These are phyloP conservation scores for Lophotis ruficrista DNA, from an alignment of 2,113 vertebrate genomes.

Conservation along the genomic window DNA sequence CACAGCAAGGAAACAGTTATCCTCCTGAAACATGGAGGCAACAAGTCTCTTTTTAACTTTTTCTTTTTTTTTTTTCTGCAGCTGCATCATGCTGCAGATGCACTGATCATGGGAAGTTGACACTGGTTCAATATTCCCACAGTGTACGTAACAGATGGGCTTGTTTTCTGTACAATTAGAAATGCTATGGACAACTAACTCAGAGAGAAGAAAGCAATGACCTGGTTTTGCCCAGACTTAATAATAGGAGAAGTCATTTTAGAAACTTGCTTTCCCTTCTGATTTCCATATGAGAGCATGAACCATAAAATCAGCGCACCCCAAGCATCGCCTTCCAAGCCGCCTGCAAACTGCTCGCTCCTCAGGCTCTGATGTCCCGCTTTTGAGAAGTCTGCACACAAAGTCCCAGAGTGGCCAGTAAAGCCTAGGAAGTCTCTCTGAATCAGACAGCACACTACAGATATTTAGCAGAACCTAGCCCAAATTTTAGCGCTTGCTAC, in stretches of 20 bases:
- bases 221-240: background rate
- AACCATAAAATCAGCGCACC: background rate
- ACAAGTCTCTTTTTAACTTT: background rate
- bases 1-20: background rate
- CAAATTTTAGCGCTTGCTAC: background rate
- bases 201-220: background rate
- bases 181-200: background rate
- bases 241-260: background rate
- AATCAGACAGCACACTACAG: background rate
- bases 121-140: background rate
- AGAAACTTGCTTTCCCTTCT: background rate
- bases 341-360: background rate
- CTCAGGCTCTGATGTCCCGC: background rate
- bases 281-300: background rate
- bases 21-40: accelerated
- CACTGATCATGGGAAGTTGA: accelerated
- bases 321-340: background rate
- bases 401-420: background rate
- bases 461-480: background rate
- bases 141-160: accelerated
- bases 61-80: background rate
- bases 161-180: background rate
- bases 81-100: background rate
- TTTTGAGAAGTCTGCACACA: background rate
- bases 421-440: background rate